Percentiles rank a stretch among this genome's conserved stretches.
These are phyloP conservation scores for Pachyuromys duprasi DNA, from an alignment of 2,797 vertebrate species.

Conservation along the genomic window DNA sequence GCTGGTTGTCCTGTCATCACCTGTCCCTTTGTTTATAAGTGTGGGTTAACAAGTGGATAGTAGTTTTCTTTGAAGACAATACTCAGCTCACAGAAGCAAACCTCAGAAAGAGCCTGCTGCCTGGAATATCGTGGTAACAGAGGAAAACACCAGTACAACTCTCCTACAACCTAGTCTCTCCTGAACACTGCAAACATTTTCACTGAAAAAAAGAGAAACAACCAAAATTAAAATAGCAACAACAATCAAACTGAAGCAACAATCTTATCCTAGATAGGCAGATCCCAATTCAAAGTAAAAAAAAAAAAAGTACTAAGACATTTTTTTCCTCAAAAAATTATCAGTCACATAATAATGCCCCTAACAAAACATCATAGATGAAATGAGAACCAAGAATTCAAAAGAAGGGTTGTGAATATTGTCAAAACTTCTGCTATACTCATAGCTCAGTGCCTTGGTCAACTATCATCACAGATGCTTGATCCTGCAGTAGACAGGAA, in stretches of 20 bases:
- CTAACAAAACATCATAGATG: not conserved
- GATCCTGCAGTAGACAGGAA: not conserved
- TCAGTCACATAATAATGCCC: not conserved
- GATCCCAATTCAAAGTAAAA: not conserved
- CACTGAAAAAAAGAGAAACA: too few species aligned
- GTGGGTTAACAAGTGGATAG: not conserved
- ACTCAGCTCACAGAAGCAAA: not conserved
- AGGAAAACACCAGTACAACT: not conserved
- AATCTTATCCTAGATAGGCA: not conserved
- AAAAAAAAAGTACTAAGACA: too few species aligned
- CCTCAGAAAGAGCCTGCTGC: not conserved
- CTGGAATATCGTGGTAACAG: too few species aligned
- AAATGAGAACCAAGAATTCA: not conserved
- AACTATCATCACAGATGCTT: not conserved
- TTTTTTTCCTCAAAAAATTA: not conserved
- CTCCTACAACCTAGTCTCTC: too few species aligned
- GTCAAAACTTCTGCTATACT: not conserved
- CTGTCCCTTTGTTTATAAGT: too few species aligned
- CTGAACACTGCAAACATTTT: not conserved
- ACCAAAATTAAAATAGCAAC: not conserved
- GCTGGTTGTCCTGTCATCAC: not conserved
- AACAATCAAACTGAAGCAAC: not conserved
- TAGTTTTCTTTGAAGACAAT: not conserved
- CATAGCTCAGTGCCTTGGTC: not conserved
- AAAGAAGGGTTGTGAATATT: not conserved